A percentile compares a stretch with the other conserved stretches of the same genome.
Conservation (phyloP, 2,888 invertebrate genomes). For the Xylota segnis region DNA sequence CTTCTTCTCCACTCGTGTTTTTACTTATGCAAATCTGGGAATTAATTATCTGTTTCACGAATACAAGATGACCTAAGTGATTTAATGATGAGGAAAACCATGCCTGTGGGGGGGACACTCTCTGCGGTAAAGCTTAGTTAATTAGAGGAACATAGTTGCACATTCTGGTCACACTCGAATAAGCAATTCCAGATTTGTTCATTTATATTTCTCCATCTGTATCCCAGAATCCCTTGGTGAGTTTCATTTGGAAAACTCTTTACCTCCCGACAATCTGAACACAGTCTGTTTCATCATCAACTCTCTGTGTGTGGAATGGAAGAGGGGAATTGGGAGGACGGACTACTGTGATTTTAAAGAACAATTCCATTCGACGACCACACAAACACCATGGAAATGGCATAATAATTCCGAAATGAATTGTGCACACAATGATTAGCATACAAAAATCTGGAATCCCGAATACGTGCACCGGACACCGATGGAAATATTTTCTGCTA, state of each 20-base stretch:
- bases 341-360: constrained; percentile 52
- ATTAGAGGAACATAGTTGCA: constrained; percentile 9
- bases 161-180: constrained; percentile 40
- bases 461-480: constrained; percentile 78
- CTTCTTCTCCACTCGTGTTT: constrained; percentile 25
- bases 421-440: constrained; percentile 78
- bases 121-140: constrained; percentile 9
- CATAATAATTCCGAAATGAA: constrained; percentile 77
- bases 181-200: constrained; percentile 21
- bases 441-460: constrained; percentile 79
- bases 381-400: constrained; percentile 42
- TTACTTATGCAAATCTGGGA: constrained; percentile 52
- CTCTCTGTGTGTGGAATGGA: background rate
- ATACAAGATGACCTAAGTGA: constrained; percentile 8
- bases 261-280: background rate
- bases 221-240: background rate
- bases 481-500: constrained; percentile 75
- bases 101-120: background rate
- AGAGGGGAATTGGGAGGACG: background rate
- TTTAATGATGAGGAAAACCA: background rate
- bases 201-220: constrained; percentile 2
- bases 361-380: constrained; percentile 44
- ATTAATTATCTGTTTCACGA: constrained; percentile 34
- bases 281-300: constrained; percentile 1
- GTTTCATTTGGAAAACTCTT: background rate